Evolutionary conservation across 2,113 vertebrate genomes (phyloP).

Genomic region (Elaphurus davidianus): DNA sequence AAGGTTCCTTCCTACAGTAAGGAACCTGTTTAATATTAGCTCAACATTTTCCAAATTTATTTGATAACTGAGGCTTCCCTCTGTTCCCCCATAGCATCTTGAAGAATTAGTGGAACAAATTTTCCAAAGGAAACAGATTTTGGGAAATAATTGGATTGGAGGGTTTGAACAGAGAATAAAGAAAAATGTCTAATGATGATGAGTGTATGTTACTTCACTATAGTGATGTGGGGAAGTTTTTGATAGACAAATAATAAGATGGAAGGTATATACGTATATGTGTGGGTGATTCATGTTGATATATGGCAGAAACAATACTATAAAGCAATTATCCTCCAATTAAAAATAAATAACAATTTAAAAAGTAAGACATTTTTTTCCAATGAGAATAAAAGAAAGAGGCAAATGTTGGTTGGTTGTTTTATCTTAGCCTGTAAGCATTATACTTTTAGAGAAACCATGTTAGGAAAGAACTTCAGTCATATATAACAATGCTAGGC

Average conservation of each 20-base stretch:
- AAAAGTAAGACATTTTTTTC: background rate
- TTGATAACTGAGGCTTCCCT: background rate
- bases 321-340: background rate
- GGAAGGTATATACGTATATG: background rate
- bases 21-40: conserved; percentile 19
- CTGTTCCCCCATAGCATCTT: background rate
- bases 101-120: background rate
- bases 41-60: conserved; percentile 33
- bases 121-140: conserved; percentile 16
- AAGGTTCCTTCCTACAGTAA: background rate
- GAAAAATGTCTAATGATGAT: background rate
- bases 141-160: background rate
- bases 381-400: background rate
- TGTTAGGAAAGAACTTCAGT: background rate
- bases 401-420: background rate
- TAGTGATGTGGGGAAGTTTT: background rate
- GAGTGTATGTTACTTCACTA: background rate
- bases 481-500: background rate
- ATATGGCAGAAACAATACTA: background rate
- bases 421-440: background rate
- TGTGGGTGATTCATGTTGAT: background rate
- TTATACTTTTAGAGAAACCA: background rate
- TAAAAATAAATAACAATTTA: background rate
- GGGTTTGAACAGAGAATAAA: background rate
- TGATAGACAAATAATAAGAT: background rate